These are phyloP conservation scores for Megalops cyprinoides DNA, from an alignment of 2,797 vertebrate genomes.

Conservation along the genomic window DNA sequence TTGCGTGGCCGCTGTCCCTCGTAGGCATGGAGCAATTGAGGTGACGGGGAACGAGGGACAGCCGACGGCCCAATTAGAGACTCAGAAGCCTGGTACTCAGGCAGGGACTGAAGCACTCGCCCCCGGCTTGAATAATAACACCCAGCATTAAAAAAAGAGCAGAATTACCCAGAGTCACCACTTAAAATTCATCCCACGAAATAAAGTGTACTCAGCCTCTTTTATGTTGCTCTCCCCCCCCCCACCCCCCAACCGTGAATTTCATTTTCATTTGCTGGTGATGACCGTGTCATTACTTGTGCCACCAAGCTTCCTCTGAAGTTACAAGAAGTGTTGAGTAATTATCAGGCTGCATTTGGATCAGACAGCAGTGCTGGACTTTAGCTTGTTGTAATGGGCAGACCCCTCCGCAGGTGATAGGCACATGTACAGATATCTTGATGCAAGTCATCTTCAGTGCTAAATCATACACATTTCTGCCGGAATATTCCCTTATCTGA, in stretches of 20 bases:
- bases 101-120: conserved; percentile 51
- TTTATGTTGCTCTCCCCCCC: conserved; percentile 59
- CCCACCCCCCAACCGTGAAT: no score
- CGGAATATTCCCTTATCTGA: no score
- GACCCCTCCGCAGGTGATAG: not conserved
- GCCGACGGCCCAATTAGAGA: conserved; percentile 66
- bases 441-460: no score
- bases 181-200: not conserved
- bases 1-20: not conserved
- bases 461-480: no score
- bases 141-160: conserved; percentile 47
- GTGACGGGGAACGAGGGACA: conserved; percentile 48
- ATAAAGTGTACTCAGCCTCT: conserved; percentile 41
- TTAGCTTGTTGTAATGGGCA: not conserved
- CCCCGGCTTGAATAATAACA: conserved; percentile 59
- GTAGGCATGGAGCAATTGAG: conserved; percentile 39
- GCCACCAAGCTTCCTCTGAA: conserved; percentile 60
- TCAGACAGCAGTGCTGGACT: not conserved
- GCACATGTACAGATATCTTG: not conserved
- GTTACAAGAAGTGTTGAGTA: conserved; percentile 16
- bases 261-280: conserved; percentile 53
- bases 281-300: conserved; percentile 59
- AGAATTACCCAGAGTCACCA: not conserved
- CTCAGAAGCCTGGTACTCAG: conserved; percentile 58
- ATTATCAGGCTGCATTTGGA: not conserved